Base-by-base conservation (phyloP, 2,113 vertebrate genomes). In the Kryptolebias marmoratus region DNA sequence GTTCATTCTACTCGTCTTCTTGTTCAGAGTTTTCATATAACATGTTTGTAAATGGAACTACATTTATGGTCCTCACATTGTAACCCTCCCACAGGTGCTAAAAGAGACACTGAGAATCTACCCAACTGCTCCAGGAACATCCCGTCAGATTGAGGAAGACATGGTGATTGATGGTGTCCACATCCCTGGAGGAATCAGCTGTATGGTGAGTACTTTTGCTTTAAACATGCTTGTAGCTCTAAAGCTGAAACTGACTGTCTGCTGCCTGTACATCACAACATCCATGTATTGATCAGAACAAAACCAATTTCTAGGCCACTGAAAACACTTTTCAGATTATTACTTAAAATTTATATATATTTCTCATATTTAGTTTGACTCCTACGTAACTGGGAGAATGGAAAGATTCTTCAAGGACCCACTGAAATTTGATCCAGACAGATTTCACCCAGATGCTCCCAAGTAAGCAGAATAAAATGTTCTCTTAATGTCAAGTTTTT, bases 91-190 rank as follows among this genome's bases (percentile, higher is more conserved):
- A 10, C 57, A 98, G 97, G 94, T 98, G 55, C 85, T 98, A 54
- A 98, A 97, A 83, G 97, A 98, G 85, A 94, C 94, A 0, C 92
- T 98, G 73, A 91, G 96, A 71, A 28, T 98, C 1, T 98, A 97
- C 55, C 95, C 97, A 0, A 93, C 94, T 0, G 87, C 92, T 1
- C 88, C 95, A 0, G 95, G 92, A 13, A 97, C 95, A 0, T 77
- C 94, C 11, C 95, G 97, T 14, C 81, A 93, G 14, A 2, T 95
- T 13, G 14, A 60, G 31, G 86, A 94, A 68, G 95, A 97, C 75
- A 87, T 80, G 0, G 4, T 95, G 28, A 76, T 98, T 0, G 72
- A 89, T 0, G 94, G 95, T 0, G 9, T 97, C 81, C 86, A 76
- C 62, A 85, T 98, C 61, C 96, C 96, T 1, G 77, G 49, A 36